These are phyloP conservation scores for Lepidostoma basale DNA, from an alignment of 1,140 invertebrate genomes.

Conservation along the genomic window DNA sequence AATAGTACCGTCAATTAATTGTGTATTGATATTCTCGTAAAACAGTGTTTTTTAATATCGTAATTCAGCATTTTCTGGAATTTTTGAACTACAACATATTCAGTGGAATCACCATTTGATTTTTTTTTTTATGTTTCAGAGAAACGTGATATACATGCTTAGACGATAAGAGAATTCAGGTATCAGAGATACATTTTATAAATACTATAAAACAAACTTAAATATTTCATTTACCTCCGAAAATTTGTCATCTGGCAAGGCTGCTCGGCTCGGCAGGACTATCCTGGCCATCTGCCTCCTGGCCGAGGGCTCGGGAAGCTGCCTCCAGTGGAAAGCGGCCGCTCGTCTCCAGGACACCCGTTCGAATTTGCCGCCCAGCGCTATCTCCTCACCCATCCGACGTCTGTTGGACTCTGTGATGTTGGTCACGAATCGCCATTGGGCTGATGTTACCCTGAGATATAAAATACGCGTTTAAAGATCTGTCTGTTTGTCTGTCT, in stretches of 20 bases:
- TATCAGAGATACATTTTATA: too few species aligned
- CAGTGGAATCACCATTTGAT: too few species aligned
- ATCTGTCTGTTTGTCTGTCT: too few species aligned
- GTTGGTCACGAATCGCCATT: slow-evolving; percentile 82
- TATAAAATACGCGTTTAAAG: too few species aligned
- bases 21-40: too few species aligned
- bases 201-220: too few species aligned
- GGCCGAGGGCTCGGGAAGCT: slow-evolving; percentile 69
- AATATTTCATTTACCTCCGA: slow-evolving; percentile 66
- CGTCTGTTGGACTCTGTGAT: slow-evolving; percentile 74
- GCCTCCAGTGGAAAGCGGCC: slow-evolving; percentile 69
- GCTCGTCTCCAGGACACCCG: slow-evolving; percentile 75
- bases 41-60: too few species aligned
- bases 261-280: slow-evolving; percentile 71
- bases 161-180: too few species aligned
- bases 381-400: slow-evolving; percentile 74
- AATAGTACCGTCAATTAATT: too few species aligned
- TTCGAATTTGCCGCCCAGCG: slow-evolving; percentile 73
- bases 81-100: too few species aligned
- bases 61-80: too few species aligned
- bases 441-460: slow-evolving; percentile 67
- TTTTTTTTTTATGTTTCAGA: background rate
- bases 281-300: slow-evolving; percentile 75
- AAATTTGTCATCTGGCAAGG: slow-evolving; percentile 76
- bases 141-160: too few species aligned